Percentiles rank a stretch among this genome's conserved stretches.
phyloP scores from a whole-genome alignment of 2,888 invertebrate species.

The Scaeva pyrastri region DNA sequence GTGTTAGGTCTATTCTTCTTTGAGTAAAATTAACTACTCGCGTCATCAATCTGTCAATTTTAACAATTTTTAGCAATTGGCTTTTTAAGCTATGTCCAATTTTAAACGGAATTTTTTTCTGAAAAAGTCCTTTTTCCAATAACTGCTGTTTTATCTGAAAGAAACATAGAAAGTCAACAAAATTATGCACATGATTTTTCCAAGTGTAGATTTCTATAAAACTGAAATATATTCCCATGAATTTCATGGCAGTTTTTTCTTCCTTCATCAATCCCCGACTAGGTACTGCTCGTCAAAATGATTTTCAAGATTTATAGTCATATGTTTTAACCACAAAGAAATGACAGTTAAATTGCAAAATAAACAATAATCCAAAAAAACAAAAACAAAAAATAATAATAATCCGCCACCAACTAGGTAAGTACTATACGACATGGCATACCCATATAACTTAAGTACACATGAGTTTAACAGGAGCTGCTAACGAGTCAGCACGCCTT shows the following conservation, averaged over 20 bases:
- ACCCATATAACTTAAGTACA: background rate
- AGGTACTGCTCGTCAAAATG: conserved; percentile 1
- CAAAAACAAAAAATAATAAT: conserved; percentile 6
- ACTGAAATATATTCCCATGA: background rate
- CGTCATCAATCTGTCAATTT: too few species aligned
- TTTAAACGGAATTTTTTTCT: too few species aligned
- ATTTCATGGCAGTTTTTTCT: background rate
- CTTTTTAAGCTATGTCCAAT: too few species aligned
- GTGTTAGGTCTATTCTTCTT: too few species aligned
- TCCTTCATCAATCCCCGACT: background rate
- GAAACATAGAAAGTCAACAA: too few species aligned
- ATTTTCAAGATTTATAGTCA: conserved; percentile 29
- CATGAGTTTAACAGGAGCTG: conserved; percentile 65
- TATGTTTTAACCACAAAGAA: conserved; percentile 39
- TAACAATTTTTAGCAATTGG: too few species aligned
- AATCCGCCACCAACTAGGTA: conserved; percentile 48
- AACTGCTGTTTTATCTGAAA: too few species aligned
- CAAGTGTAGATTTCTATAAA: too few species aligned
- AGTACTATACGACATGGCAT: conserved; percentile 1
- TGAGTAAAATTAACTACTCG: too few species aligned
- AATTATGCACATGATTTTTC: too few species aligned
- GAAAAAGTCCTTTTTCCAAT: too few species aligned
- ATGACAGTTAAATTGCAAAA: conserved; percentile 28
- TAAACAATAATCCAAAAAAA: conserved; percentile 22
- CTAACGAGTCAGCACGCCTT: conserved; percentile 68